Percentiles rank a stretch among this genome's conserved stretches.
Conservation (phyloP, 1,140 invertebrate genomes). For the Meloidogyne exigua region DNA sequence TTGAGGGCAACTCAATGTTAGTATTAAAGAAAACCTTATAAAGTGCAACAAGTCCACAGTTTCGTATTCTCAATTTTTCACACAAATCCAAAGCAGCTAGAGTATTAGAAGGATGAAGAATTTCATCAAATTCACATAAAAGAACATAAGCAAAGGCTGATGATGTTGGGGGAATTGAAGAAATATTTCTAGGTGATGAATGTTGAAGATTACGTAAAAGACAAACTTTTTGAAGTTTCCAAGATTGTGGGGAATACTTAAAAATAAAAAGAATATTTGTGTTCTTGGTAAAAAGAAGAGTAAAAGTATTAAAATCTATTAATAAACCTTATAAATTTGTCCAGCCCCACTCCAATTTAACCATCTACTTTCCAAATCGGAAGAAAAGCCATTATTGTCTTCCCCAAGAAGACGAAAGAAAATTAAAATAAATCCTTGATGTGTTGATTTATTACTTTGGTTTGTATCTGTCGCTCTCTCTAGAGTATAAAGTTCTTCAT, state of each 20-base stretch:
- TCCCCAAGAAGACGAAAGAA: constrained; percentile 54
- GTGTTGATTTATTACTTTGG: constrained; percentile 26
- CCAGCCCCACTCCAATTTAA: constrained; percentile 57
- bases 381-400: neutral
- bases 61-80: constrained; percentile 53
- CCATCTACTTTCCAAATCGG: constrained; percentile 54
- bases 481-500: constrained; percentile 56
- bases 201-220: constrained; percentile 33
- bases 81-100: constrained; percentile 60
- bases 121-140: constrained; percentile 59
- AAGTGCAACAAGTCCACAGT: constrained; percentile 57
- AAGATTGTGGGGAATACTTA: constrained; percentile 54
- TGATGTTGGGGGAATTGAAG: constrained; percentile 27
- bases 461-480: constrained; percentile 22
- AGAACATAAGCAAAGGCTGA: constrained; percentile 52
- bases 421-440: constrained; percentile 55
- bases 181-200: neutral
- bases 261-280: neutral
- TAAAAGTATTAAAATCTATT: neutral
- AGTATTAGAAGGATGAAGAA: constrained; percentile 56
- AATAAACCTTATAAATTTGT: constrained; percentile 53
- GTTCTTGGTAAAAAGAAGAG: neutral
- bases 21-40: constrained; percentile 57
- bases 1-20: neutral
- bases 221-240: constrained; percentile 55